phyloP scores from a whole-genome alignment of 2,888 invertebrate genomes.

The Atethmia centrago region DNA sequence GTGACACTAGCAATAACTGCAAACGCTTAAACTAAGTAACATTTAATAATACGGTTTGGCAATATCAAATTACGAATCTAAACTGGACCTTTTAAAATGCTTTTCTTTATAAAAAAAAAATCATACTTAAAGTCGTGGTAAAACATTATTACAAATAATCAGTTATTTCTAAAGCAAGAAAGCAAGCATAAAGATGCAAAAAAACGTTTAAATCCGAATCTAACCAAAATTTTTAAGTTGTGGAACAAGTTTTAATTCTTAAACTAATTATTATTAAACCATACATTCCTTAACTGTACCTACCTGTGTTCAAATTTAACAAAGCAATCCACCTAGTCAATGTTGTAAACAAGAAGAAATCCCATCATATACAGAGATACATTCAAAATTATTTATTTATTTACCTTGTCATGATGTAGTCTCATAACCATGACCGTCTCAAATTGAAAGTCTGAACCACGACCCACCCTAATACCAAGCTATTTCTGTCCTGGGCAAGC shows the following conservation, averaged over 20 bases:
- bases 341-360: not conserved
- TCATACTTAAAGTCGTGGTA: no score
- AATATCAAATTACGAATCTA: not conserved
- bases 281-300: not conserved
- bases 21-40: not conserved
- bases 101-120: not conserved
- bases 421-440: constrained; percentile 56
- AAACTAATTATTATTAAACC: not conserved
- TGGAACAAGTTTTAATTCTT: not conserved
- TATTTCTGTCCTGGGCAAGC: constrained; percentile 73
- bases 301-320: not conserved
- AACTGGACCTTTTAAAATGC: not conserved
- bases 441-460: constrained; percentile 53
- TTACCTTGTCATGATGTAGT: constrained; percentile 48
- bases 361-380: constrained; percentile 1
- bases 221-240: not conserved
- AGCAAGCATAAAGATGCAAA: no score
- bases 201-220: no score
- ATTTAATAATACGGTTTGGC: no score
- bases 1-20: not conserved
- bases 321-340: not conserved
- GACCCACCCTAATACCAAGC: constrained; percentile 76
- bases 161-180: no score
- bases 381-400: constrained; percentile 50
- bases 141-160: no score